A percentile compares a stretch with the other conserved stretches of the same genome.
These are phyloP conservation scores for Ptychadena robeensis DNA, from an alignment of 2,797 vertebrate species.

Conservation along the genomic window DNA sequence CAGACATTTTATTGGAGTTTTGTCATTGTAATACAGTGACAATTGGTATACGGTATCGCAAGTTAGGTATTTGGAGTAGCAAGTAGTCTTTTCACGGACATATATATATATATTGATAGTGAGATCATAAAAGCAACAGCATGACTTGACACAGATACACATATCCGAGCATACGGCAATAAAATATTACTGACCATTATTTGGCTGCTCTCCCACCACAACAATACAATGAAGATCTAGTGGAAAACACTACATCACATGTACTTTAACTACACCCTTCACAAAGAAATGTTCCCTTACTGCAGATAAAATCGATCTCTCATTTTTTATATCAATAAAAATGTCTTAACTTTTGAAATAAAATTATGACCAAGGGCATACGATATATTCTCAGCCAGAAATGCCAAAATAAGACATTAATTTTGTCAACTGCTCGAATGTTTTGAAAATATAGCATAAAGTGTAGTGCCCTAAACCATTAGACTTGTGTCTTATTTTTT, in stretches of 20 bases:
- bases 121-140: constrained; percentile 58
- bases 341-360: constrained; percentile 61
- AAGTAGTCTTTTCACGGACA: constrained; percentile 28
- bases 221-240: constrained; percentile 62
- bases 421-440: constrained; percentile 50
- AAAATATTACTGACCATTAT: constrained; percentile 61
- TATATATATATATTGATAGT: constrained; percentile 53
- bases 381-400: constrained; percentile 59
- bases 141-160: constrained; percentile 61
- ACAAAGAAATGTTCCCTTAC: constrained; percentile 62
- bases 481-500: constrained; percentile 50
- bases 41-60: background rate
- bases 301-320: constrained; percentile 62
- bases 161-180: constrained; percentile 56
- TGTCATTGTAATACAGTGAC: background rate
- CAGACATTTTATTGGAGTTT: background rate
- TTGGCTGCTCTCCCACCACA: constrained; percentile 61
- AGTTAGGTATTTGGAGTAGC: constrained; percentile 10
- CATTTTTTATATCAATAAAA: constrained; percentile 63
- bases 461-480: constrained; percentile 44
- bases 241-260: constrained; percentile 61
- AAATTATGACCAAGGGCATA: constrained; percentile 61
- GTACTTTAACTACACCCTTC: constrained; percentile 61
- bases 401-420: constrained; percentile 63
- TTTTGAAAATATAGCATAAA: constrained; percentile 44